These are phyloP conservation scores for Platypus cylindrus DNA, from an alignment of 2,888 invertebrate genomes.

Conservation along the genomic window DNA sequence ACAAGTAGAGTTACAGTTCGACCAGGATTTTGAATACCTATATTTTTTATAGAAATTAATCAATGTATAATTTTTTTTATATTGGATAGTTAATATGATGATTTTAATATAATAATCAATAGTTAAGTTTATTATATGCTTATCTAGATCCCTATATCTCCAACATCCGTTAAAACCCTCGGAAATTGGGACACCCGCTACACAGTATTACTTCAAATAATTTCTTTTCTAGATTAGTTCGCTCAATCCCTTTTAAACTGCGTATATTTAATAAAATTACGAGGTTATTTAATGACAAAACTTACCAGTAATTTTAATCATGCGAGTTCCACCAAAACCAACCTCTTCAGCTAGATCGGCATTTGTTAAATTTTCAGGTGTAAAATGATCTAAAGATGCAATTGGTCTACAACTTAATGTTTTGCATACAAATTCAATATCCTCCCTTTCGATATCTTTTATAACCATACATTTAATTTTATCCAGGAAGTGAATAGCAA, in stretches of 20 bases:
- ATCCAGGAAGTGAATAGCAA: conserved; percentile 95
- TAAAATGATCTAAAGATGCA: conserved; percentile 96
- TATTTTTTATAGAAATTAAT: too few relatives aligned
- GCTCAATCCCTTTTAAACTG: too few relatives aligned
- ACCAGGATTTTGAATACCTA: conserved; percentile 63
- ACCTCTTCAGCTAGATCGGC: conserved; percentile 95
- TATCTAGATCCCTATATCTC: too few relatives aligned
- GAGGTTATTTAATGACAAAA: conserved; percentile 2
- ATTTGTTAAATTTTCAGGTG: conserved; percentile 76
- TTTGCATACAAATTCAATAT: conserved; percentile 95
- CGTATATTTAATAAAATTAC: too few relatives aligned
- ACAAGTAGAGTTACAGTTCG: conserved; percentile 87
- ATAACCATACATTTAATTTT: conserved; percentile 98
- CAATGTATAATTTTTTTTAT: too few relatives aligned
- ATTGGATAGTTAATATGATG: too few relatives aligned
- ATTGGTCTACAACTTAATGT: conserved; percentile 89
- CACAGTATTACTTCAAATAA: too few relatives aligned
- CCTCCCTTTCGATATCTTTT: conserved; percentile 95
- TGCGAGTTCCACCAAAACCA: conserved; percentile 74
- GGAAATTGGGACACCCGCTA: too few relatives aligned
- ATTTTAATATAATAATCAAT: too few relatives aligned
- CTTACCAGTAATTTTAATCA: conserved; percentile 55
- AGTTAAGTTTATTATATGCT: too few relatives aligned
- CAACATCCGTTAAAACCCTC: too few relatives aligned
- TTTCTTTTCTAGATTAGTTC: too few relatives aligned